These are phyloP conservation scores for Apteryx owenii DNA, from an alignment of 2,113 vertebrate genomes.

Conservation along the genomic window DNA sequence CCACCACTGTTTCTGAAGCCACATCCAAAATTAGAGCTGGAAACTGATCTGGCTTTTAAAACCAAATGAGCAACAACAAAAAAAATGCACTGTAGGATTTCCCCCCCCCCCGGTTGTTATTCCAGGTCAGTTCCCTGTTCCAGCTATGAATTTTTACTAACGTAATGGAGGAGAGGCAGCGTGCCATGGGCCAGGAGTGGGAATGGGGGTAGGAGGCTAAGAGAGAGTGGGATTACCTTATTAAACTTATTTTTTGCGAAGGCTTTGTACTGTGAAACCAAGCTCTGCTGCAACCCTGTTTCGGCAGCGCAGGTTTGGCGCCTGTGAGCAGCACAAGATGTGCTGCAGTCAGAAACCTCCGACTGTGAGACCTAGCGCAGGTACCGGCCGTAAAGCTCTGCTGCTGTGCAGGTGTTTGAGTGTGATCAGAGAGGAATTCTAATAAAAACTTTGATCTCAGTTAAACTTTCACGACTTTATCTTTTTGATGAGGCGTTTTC, in stretches of 20 bases:
- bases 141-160: background rate
- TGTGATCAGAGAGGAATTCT: background rate
- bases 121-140: background rate
- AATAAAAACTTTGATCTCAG: background rate
- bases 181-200: background rate
- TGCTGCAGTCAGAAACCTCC: background rate
- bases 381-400: background rate
- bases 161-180: background rate
- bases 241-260: background rate
- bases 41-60: constrained; percentile 28
- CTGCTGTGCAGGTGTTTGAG: background rate
- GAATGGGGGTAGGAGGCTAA: background rate
- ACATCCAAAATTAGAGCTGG: background rate
- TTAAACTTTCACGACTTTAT: background rate
- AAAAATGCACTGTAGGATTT: background rate
- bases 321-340: background rate
- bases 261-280: background rate
- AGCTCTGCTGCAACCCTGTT: background rate
- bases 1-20: background rate
- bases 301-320: rapidly evolving
- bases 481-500: background rate
- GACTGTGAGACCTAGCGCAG: background rate
- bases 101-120: background rate
- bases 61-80: background rate
- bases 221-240: background rate